Base-by-base conservation (phyloP, 2,888 invertebrate species). In the Thymelicus lineola region DNA sequence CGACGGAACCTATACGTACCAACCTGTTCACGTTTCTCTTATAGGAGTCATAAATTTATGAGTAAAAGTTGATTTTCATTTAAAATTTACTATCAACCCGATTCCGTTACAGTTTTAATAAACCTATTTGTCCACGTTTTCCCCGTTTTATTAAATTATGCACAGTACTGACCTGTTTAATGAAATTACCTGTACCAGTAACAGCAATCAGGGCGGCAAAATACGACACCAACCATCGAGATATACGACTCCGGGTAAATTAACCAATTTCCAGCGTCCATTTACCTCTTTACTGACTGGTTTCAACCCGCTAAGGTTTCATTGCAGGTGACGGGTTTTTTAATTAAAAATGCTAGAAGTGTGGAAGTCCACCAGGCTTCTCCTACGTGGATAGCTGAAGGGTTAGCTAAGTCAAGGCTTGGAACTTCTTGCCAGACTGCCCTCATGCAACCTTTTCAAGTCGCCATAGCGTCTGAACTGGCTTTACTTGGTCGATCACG, bases 251-350 rank as follows among this genome's bases (percentile, higher is more conserved):
- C 38, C 3, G 42, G 53, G 42, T 45, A 53, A 67, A 67, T 67
- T 67, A 67, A 60, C 60, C 66, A 67, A 67, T 67, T 67, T 67
- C 28, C 66, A 28, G 38, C 12, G 50, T 38, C 20, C 55, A 55
- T 14, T 57, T 17, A 53, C 38, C 42, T 53, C 64, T n/a, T 14
- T 42, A 12, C 60, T 42, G 14, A 53, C 53, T 15, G 50, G 50
- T 50, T 50, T 50, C 15, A 50, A 5, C 14, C 6, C 9, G 9
- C 17, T 50, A 20, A 6, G 5, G 61, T 61, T 42, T 42, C 42
- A 42, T 12, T 42, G 42, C 42, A 42, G 42, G 42, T 3, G 10
- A 42, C 42, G 42, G 42, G 1, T 42, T 12, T 42, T 42, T 12
- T 42, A 12, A 42, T 42, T 42, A 42, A 12, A 42, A 7, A 42